phyloP scores from a whole-genome alignment of 2,888 invertebrate genomes.

The Chrysolina americana region DNA sequence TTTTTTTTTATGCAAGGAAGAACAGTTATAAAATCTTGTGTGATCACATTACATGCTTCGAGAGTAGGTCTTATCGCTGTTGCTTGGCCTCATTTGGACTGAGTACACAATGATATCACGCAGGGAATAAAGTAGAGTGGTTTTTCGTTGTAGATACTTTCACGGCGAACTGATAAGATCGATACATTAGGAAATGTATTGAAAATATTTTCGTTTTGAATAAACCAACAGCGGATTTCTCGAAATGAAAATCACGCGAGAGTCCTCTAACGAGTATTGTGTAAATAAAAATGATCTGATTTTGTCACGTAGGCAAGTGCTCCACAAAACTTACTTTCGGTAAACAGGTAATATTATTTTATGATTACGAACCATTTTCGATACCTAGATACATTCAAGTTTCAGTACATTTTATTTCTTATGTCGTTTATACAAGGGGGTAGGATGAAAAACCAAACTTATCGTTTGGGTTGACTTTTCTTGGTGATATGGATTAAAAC shows the following conservation, averaged over 20 bases:
- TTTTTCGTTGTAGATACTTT: conserved; percentile 40
- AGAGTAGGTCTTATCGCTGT: conserved; percentile 42
- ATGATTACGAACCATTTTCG: not conserved
- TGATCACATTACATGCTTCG: conserved; percentile 46
- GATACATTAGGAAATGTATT: conserved; percentile 37
- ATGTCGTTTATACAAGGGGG: not conserved
- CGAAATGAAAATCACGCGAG: conserved; percentile 13
- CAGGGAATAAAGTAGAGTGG: conserved; percentile 32
- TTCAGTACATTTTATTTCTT: not conserved
- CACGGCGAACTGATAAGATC: conserved; percentile 43
- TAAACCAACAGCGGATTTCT: conserved; percentile 32
- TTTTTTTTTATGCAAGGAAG: conserved; percentile 35
- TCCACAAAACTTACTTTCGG: not conserved
- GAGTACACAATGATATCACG: conserved; percentile 48
- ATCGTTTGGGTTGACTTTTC: not conserved
- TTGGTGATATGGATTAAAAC: not conserved
- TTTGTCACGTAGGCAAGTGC: conserved; percentile 26
- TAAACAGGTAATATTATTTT: not conserved
- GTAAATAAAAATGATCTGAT: not conserved
- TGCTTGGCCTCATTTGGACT: conserved; percentile 48
- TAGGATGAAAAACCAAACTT: not conserved
- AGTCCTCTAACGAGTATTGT: conserved; percentile 2
- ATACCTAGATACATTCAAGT: not conserved
- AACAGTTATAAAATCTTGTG: conserved; percentile 41
- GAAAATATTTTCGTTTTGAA: conserved; percentile 25